phyloP scores from a whole-genome alignment of 30 jellyfish, hydroid and myxozoan genomes.

The Turritopsis dohrnii region DNA sequence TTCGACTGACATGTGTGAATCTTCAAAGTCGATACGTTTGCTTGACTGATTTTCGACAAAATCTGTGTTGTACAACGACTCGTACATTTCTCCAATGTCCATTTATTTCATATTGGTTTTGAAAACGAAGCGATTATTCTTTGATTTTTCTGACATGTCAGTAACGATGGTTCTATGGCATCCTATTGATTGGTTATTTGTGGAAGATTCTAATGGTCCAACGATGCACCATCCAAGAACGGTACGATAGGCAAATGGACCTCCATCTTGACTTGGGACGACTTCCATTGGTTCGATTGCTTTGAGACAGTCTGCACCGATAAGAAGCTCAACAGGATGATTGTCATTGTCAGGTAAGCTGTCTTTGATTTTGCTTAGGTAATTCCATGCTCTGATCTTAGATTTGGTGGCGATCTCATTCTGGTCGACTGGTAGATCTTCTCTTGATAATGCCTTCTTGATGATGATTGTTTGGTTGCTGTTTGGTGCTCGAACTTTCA shows the following conservation, averaged over 20 bases:
- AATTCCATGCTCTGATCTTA: neutral
- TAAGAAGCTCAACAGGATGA: conserved; percentile 18
- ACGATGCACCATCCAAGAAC: conserved; percentile 34
- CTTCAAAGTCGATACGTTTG: neutral
- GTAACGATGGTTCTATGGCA: neutral
- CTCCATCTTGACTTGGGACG: conserved; percentile 29
- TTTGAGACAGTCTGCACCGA: conserved; percentile 37
- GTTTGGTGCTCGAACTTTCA: neutral
- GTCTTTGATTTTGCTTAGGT: neutral
- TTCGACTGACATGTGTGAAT: neutral
- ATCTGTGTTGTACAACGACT: neutral
- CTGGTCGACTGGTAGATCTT: neutral
- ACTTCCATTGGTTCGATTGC: too few relatives aligned
- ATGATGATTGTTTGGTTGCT: neutral
- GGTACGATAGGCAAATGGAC: conserved; percentile 31
- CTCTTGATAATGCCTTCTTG: neutral
- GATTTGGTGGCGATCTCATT: neutral
- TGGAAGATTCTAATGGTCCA: conserved; percentile 39
- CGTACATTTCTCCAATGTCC: neutral
- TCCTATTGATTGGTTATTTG: neutral
- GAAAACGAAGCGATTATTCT: neutral
- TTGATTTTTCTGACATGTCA: neutral
- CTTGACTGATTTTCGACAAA: neutral
- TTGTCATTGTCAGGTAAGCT: neutral
- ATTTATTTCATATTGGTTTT: neutral